Conservation (phyloP, 2,888 invertebrate species). For the Eupithecia vulgata region DNA sequence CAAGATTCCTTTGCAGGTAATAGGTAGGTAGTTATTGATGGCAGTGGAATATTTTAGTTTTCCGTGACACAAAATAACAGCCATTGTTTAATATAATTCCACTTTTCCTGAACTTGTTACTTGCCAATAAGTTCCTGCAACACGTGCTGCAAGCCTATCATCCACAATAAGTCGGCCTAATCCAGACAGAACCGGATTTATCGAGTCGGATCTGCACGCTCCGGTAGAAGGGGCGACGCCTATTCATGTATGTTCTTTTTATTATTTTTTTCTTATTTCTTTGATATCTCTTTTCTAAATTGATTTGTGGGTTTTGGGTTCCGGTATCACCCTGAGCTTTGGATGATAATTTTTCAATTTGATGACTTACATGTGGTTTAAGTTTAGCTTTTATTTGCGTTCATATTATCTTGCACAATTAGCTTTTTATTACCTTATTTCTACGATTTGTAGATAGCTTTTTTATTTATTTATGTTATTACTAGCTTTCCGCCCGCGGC, state of each 20-base stretch:
- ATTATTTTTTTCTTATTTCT: slow-evolving; percentile 60
- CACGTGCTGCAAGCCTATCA: slow-evolving; percentile 49
- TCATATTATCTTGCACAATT: not conserved
- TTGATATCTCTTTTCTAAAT: slow-evolving; percentile 31
- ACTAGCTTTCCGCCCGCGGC: too few relatives aligned
- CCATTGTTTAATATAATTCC: not conserved
- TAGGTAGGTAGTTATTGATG: not conserved
- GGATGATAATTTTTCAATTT: slow-evolving; percentile 13
- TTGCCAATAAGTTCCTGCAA: slow-evolving; percentile 32
- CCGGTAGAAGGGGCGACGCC: slow-evolving; percentile 65
- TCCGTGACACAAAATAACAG: not conserved
- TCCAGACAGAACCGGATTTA: slow-evolving; percentile 66
- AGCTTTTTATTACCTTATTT: not conserved
- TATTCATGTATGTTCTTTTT: slow-evolving; percentile 67
- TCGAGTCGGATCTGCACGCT: slow-evolving; percentile 59
- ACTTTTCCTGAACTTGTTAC: not conserved
- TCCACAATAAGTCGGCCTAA: slow-evolving; percentile 58
- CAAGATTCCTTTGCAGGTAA: not conserved
- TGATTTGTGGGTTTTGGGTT: slow-evolving; percentile 25
- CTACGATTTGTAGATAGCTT: not conserved
- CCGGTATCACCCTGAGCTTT: not conserved
- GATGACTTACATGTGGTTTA: not conserved
- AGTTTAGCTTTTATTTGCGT: not conserved
- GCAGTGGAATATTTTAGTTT: not conserved
- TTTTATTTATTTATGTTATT: not conserved